A percentile compares a stretch with the other conserved stretches of the same genome.
Conservation (phyloP, 2,797 vertebrate genomes). For the Margarornis squamiger region DNA sequence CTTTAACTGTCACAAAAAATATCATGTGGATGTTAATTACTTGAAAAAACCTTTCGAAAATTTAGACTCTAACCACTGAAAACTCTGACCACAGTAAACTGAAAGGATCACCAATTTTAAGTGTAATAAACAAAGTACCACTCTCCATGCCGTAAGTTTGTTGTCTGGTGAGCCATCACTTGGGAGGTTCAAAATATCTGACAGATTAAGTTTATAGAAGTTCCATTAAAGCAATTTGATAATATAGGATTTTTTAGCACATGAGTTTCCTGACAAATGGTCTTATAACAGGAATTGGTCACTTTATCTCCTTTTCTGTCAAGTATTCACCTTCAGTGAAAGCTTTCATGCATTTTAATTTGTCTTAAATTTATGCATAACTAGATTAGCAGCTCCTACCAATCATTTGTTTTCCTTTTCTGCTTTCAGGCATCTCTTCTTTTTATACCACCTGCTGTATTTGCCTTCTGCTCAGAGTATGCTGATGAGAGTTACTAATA, state of each 20-base stretch:
- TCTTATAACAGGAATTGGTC: constrained; percentile 56
- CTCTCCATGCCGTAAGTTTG: neutral
- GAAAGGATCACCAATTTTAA: neutral
- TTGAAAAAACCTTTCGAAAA: neutral
- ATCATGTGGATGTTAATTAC: neutral
- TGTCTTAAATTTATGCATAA: constrained; percentile 74
- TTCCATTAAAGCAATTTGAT: constrained; percentile 38
- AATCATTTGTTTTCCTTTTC: constrained; percentile 74
- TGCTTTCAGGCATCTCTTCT: constrained; percentile 63
- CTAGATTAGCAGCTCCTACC: constrained; percentile 66
- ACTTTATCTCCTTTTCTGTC: constrained; percentile 69
- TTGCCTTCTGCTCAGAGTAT: constrained; percentile 74
- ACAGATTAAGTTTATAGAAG: neutral
- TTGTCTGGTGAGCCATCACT: neutral
- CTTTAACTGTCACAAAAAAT: neutral
- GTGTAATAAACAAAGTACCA: neutral
- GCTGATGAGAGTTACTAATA: constrained; percentile 78
- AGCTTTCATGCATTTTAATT: constrained; percentile 67
- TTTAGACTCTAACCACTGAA: neutral
- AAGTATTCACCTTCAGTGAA: constrained; percentile 65
- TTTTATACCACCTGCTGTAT: constrained; percentile 76
- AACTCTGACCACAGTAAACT: neutral
- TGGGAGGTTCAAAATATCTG: neutral
- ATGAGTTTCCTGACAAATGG: constrained; percentile 55
- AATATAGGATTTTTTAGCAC: neutral